Base-by-base conservation (phyloP, 2,888 invertebrate genomes). In the Rhorus exstirpatorius region DNA sequence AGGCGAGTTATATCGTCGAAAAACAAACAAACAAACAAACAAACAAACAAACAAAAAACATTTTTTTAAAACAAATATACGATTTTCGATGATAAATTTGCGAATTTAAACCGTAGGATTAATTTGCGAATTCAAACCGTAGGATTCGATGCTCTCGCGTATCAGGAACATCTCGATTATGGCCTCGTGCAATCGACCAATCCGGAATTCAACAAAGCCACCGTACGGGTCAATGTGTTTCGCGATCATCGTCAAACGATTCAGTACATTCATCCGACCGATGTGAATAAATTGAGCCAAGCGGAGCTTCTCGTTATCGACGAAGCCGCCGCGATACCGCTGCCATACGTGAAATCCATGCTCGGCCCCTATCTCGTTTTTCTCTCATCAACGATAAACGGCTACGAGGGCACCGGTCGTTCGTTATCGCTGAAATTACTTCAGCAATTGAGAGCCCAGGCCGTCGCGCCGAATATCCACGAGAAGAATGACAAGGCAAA, bases 251-350 rank as follows among this genome's bases (percentile, higher is more conserved):
- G 98, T 38, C 99, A 99, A 94, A 98, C 98, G 19, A 97, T 99
- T 85, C 98, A 97, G 94, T 99, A 99, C 93, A 98, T 99, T 90
- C 97, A 98, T 82, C 99, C 99, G 0, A 96, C 96, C 51, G 99
- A 99, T 93, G 96, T 97, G 60, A 96, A 97, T 78, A 96, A 97
- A 82, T 94, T 99, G 38, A 96, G 97, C 7, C 98, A 99, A 84
- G 99, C 99, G 0, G 99, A 99, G 93, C 93, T 99, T 49, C 94
- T 99, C 38, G 96, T 99, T 0, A 99, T 99, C 77, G 99, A 99
- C 93, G 99, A 99, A 93, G 99, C 99, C 0, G 99, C 99, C 0
- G 99, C 99, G 6, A 99, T 99, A 86, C 99, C 99, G 0, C 94
- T 99, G 78, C 97, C 97, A 0, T 95, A 97, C 88, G 99, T 99